Percentiles rank a stretch among this genome's conserved stretches.
These are phyloP conservation scores for Petrosia ficiformis DNA, from an alignment of 37 sponge, comb jelly and placozoan genomes.

Conservation along the genomic window DNA sequence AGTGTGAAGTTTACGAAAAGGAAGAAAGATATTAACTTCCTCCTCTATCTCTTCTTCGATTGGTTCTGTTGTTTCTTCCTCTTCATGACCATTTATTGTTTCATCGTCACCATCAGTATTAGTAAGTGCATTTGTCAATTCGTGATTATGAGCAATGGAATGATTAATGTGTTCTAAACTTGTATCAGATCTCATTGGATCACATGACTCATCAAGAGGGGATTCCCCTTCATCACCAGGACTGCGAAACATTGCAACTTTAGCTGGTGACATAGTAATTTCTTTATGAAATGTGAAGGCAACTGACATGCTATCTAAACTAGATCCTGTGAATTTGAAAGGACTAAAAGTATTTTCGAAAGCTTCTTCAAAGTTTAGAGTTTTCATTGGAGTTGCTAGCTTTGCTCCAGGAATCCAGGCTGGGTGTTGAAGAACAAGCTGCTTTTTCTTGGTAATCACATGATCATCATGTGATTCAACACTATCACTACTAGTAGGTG, in stretches of 20 bases:
- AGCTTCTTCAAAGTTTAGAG: slow-evolving; percentile 22
- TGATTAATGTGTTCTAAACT: background rate
- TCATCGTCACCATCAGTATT: too few relatives aligned
- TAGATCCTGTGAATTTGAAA: background rate
- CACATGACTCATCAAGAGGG: too few relatives aligned
- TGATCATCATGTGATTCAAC: background rate
- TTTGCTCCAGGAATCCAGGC: slow-evolving; percentile 47
- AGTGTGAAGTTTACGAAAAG: slow-evolving; percentile 41
- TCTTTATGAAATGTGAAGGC: background rate
- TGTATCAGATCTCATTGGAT: background rate
- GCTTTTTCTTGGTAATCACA: background rate
- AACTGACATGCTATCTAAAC: background rate
- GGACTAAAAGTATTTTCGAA: slow-evolving; percentile 5
- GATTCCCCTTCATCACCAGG: too few relatives aligned
- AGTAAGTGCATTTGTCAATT: background rate
- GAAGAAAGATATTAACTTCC: background rate
- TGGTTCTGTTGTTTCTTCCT: too few relatives aligned
- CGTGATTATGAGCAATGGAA: background rate
- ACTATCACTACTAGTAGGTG: background rate
- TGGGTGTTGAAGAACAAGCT: slow-evolving; percentile 22
- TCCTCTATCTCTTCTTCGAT: background rate
- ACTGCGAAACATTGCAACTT: too few relatives aligned
- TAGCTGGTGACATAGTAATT: too few relatives aligned
- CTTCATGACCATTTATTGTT: too few relatives aligned
- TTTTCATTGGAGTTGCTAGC: background rate